Base-by-base conservation (phyloP, 53 echinoderm and acorn worm genomes). In the Holothuria scabra region DNA sequence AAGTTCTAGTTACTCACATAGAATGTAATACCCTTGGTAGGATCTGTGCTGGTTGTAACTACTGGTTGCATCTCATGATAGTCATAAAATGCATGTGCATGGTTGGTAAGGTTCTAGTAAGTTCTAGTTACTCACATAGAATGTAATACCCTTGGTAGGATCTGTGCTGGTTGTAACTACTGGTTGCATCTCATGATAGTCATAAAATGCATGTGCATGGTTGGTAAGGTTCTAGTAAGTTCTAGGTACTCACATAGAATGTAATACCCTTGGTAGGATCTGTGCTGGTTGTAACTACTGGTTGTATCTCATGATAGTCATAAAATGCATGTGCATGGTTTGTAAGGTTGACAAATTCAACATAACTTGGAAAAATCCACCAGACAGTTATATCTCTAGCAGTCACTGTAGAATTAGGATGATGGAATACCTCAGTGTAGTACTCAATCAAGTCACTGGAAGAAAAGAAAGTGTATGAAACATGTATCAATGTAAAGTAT, bases 291-390 rank as follows among this genome's bases (percentile, higher is more conserved):
- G 78, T 88, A 3, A 72, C 58, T 3, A 90, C 93, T 29, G 88
- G 84, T 55, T 90, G 83, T 28, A 90, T 72, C 19, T 75, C 57
- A 58, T 74, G 80, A 61, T 79, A 90, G 10, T 90, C 62, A 67
- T 75, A 74, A 24, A 70, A 65, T 12, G 90, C 80, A 25, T 56
- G 25, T 20, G 49, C 56, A 44, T 93, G 93, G 37, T 93, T 93
- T 60, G 88, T 87, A 23, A 93, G 62, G 28, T 93, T 87, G 8
- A 93, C 74, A 65, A 85, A 93, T 64, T 90, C 85, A 20, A 93
- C 85, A 59, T 90, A 90, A 33, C 58, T 84, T 22, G 93, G 93
- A 22, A 93, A 87, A 85, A 93, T 85, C 93, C 93, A 93, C 59
- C 87, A 60, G 0, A 93, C 63, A 3, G 82, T 83, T 60, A 90